Evolutionary conservation across 2,888 invertebrate species (phyloP), one percentile per base, ranked within the genome.

Genomic region (Hanleya hanleyi): DNA sequence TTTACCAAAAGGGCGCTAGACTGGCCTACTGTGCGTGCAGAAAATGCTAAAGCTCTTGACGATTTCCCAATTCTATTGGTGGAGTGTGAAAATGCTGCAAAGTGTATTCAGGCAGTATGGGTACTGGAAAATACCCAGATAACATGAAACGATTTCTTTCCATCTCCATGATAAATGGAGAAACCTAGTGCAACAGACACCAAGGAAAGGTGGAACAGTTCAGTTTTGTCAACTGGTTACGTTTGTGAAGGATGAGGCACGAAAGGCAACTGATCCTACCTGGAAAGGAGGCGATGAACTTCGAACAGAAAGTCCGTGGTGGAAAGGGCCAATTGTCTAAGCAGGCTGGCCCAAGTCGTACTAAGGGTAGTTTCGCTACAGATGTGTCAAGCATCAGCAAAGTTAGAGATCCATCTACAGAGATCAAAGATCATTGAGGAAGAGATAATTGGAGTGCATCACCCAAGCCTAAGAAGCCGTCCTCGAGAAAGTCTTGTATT

Each of bases 61-160:
- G 73, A 73, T 18, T 75, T 71, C 29, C 26, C 74, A 6, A 73
- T 77, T 9, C 73, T 75, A 33, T 65, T 78, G 0, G 50, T 49
- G 1, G 76, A 74, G 47, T 74, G 76, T 67, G 62, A 67, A 29
- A 72, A 70, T 35, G 74, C 76, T 9, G 69, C 70, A 12, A 64
- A 64, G 7, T 18, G 47, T 47, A 47, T 47, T 22, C 47, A 47
- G 1, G 47, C 47, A 4, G 4, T 47, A 7, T n/a, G 22, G 7
- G 47, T 47, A 1, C 47, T 5, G 22, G 2, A n/a, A n/a, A 47
- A 22, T 47, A 47, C 22, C 47, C 47, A 47, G 47, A 5, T 18
- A 47, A 47, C 47, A n/a, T 47, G 22, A 47, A 22, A 22, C 18
- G 47, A 47, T 7, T 18, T 29, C 61, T 26, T 26, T 57, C 18